These are phyloP conservation scores for Donacobius atricapilla DNA, from an alignment of 2,113 vertebrate genomes.

Conservation along the genomic window DNA sequence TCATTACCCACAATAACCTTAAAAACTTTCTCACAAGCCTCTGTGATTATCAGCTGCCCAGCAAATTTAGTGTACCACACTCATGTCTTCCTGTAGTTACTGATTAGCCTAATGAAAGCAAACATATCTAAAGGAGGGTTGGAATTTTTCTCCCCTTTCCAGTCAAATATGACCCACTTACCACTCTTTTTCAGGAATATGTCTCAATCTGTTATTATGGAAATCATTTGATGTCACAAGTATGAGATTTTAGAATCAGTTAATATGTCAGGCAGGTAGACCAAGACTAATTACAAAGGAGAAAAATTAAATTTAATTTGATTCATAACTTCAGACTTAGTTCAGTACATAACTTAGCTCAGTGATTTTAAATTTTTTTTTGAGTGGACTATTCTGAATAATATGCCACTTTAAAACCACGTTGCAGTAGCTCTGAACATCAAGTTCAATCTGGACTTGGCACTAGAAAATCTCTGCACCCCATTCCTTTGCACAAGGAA, in stretches of 20 bases:
- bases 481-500: background rate
- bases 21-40: background rate
- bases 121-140: background rate
- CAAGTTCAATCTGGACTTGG: background rate
- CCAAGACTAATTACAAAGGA: constrained; percentile 22
- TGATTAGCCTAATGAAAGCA: background rate
- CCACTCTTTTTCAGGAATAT: background rate
- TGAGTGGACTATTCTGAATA: background rate
- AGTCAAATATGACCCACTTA: background rate
- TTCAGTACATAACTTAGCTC: background rate
- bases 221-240: constrained; percentile 25
- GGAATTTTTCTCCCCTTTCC: background rate
- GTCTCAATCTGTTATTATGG: constrained; percentile 12
- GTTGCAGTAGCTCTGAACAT: background rate
- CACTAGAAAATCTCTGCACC: background rate
- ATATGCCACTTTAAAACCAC: background rate
- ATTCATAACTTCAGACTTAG: background rate
- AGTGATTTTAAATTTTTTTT: background rate
- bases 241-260: background rate
- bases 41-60: background rate
- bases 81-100: background rate
- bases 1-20: background rate
- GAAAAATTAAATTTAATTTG: background rate
- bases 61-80: background rate
- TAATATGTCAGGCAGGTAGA: constrained; percentile 23